A percentile compares a stretch with the other conserved stretches of the same genome.
Evolutionary conservation across 23 tunicate species (phyloP).

Genomic region (Trididemnum nubilum): DNA sequence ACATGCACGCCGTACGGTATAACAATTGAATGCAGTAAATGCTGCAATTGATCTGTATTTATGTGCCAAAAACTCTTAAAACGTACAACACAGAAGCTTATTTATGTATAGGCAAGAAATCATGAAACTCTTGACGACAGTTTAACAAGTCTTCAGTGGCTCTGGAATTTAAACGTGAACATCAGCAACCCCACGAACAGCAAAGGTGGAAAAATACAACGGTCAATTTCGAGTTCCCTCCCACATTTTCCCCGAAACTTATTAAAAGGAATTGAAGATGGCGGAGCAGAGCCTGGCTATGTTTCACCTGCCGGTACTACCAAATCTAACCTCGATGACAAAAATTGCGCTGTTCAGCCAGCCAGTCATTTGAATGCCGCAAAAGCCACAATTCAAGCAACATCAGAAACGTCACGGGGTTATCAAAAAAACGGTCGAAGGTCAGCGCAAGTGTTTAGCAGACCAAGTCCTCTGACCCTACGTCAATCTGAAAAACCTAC

Average conservation of each 20-base stretch:
- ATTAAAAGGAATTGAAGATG: not conserved
- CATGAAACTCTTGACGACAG: constrained; percentile 84
- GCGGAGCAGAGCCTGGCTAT: not conserved
- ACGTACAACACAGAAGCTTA: too few relatives aligned
- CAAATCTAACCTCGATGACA: not conserved
- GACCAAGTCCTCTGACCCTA: too few relatives aligned
- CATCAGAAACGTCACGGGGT: too few relatives aligned
- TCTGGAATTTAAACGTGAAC: constrained; percentile 88
- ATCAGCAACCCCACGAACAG: constrained; percentile 51
- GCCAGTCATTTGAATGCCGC: not conserved
- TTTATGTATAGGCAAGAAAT: constrained; percentile 46
- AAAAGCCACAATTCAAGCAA: not conserved
- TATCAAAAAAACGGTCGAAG: too few relatives aligned
- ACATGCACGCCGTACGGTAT: too few relatives aligned
- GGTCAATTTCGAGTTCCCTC: not conserved
- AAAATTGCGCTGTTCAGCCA: not conserved
- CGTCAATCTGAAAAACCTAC: too few relatives aligned
- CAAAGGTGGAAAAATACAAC: not conserved
- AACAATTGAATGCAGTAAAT: too few relatives aligned
- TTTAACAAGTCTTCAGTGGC: constrained; percentile 89
- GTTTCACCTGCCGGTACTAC: not conserved
- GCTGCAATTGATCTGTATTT: too few relatives aligned
- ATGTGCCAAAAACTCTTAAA: too few relatives aligned
- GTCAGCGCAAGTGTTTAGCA: too few relatives aligned
- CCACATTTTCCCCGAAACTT: constrained; percentile 22